Evolutionary conservation across 2,113 vertebrate genomes (phyloP).

Genomic region (Probosciger aterrimus): DNA sequence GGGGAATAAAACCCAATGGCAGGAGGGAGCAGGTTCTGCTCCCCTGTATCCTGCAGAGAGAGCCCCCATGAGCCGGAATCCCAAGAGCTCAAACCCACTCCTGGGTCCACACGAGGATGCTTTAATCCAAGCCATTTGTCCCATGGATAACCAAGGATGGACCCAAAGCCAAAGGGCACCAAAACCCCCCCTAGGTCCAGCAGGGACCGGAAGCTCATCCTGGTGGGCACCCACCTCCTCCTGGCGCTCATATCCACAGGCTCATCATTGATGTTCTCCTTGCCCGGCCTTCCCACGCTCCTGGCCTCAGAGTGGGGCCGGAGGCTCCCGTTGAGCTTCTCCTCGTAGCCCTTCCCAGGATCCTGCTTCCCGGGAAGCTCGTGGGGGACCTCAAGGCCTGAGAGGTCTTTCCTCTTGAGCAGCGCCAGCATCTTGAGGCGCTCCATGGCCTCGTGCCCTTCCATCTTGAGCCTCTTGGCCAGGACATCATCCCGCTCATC

Average conservation of each 20-base stretch:
- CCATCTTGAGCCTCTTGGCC: constrained; percentile 94
- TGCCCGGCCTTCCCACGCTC: constrained; percentile 82
- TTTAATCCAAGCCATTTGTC: too few relatives aligned
- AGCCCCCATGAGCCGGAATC: too few relatives aligned
- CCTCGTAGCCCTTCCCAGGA: constrained; percentile 78
- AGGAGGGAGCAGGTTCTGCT: background rate
- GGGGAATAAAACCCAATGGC: too few relatives aligned
- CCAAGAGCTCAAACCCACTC: too few relatives aligned
- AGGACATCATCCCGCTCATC: constrained; percentile 91
- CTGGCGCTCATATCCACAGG: constrained; percentile 97
- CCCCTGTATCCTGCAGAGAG: background rate
- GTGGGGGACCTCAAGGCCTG: constrained; percentile 80
- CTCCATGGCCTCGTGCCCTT: constrained; percentile 98
- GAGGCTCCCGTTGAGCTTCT: constrained; percentile 81
- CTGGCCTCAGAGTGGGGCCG: constrained; percentile 74
- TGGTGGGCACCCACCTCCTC: constrained; percentile 78
- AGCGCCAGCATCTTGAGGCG: constrained; percentile 95
- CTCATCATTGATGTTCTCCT: constrained; percentile 93
- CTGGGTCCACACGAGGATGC: too few relatives aligned
- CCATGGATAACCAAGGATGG: too few relatives aligned
- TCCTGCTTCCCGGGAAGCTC: constrained; percentile 76
- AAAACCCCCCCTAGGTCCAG: too few relatives aligned
- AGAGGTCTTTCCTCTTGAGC: constrained; percentile 94
- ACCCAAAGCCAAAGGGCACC: too few relatives aligned
- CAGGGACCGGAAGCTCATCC: too few relatives aligned